Evolutionary conservation across 92 coral and sea anemone genomes (phyloP), one percentile per base, ranked within the genome.

Genomic region (Siderastrea siderea): DNA sequence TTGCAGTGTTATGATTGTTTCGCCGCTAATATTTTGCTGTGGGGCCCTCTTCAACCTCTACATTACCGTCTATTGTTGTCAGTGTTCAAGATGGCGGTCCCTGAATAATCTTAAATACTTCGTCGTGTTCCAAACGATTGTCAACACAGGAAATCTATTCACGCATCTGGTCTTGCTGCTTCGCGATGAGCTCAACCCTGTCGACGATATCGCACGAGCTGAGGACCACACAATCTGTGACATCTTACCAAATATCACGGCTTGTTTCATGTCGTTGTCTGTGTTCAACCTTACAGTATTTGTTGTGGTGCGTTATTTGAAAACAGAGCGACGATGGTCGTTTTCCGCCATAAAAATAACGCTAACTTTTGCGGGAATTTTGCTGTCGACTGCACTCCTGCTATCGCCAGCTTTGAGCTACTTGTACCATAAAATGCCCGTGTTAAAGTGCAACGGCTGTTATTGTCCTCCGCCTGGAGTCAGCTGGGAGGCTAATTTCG

Each of bases 401-500:
- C 26, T 83, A 1, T 71, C 78, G 3, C 87, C 87, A 2, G 87
- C 87, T 13, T 15, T 83, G 6, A 83, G 66, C n/a, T 60, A 83
- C 47, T 73, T 83, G 47, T 83, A 83, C 38, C 80, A 71, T 3
- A 49, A 71, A 73, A 71, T 83, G 79, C 87, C 87, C 5, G 79
- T 83, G 15, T 14, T 83, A 17, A 71, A 83, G 60, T 83, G 87
- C n/a, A 83, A 71, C 70, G 87, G 87, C 14, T 83, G 87, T 38
- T 71, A 83, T 8, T 83, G 87, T 50, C 87, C 87, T 9, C 72
- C 79, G 3, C 87, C 87, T 7, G 71, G 87, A 6, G 79, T 83
- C 53, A 71, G 79, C 50, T 83, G 87, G 87, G 87, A 83, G 61
- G 87, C 87, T 10, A 60, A 83, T 83, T 83, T 83, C 72, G 87